These are phyloP conservation scores for Diogma glabrata DNA, from an alignment of 2,888 invertebrate species.

Conservation along the genomic window DNA sequence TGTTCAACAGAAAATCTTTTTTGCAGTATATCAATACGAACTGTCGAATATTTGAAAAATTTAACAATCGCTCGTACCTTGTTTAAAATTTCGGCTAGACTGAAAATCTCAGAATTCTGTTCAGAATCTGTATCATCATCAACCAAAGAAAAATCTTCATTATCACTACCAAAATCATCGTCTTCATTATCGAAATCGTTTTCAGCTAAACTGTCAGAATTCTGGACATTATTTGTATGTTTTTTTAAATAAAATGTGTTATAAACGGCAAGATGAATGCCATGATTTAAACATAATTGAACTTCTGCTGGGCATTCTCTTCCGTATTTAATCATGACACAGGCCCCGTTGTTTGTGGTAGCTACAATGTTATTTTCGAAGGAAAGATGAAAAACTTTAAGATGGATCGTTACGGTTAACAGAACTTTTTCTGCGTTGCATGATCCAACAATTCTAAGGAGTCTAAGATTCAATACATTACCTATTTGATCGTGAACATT, in stretches of 20 bases:
- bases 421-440: conserved; percentile 2
- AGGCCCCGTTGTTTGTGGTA: neutral
- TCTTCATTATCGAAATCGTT: no score
- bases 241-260: neutral
- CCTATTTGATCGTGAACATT: conserved; percentile 1
- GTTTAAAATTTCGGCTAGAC: neutral
- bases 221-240: neutral
- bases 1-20: neutral
- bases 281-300: neutral
- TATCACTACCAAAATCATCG: no score
- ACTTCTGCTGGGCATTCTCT: neutral
- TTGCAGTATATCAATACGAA: neutral
- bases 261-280: neutral
- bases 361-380: neutral
- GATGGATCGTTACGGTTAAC: neutral
- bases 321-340: conserved; percentile 2
- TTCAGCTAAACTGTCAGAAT: neutral
- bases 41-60: neutral
- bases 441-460: neutral
- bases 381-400: neutral
- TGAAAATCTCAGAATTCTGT: no score
- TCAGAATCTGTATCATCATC: no score
- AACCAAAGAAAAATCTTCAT: no score
- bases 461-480: neutral
- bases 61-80: neutral